Base-by-base conservation (phyloP, 2,888 invertebrate species). In the Andrena trimmerana region DNA sequence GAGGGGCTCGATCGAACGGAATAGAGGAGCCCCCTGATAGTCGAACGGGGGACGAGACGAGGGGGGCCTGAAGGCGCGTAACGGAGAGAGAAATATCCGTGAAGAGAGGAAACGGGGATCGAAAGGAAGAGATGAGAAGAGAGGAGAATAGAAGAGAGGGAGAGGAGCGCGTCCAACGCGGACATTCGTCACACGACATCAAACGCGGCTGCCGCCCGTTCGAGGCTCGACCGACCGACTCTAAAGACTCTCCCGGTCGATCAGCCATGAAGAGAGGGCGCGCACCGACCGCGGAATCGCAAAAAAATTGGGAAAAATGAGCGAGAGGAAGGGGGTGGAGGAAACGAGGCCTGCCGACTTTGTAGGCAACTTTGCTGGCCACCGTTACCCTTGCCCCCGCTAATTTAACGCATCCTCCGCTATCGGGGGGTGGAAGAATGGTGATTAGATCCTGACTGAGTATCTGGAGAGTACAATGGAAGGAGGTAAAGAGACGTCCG, bases 131-230 rank as follows among this genome's bases (percentile, higher is more conserved):
- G 63, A 66, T 29, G 27, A 24, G 42, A 54, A 63, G 71, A 60
- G 67, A 50, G 2, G 71, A 62, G 60, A 66, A 63, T 68, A 31
- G 60, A 52, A 70, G 76, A 76, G 60, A 67, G 33, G 62, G 66
- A 62, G 78, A 91, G 90, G 91, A 91, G 93, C 93, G 93, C 93
- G 91, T 93, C 93, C 92, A 93, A 93, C 93, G 91, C 91, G 93
- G 93, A 93, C 93, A 93, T 93, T 93, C 93, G 93, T 93, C 93
- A 93, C 93, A 93, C 93, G 92, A 93, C 93, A 93, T 93, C 93
- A 93, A 93, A 93, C 92, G 93, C 92, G 91, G 91, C 89, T 92
- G 93, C 93, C 93, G 93, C 91, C 92, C 90, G 92, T 91, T 91
- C 90, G 90, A 89, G 91, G 91, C 90, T 90, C 91, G 93, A 90